Evolutionary conservation across 2,888 invertebrate genomes (phyloP).

Genomic region (Poecilus cupreus): DNA sequence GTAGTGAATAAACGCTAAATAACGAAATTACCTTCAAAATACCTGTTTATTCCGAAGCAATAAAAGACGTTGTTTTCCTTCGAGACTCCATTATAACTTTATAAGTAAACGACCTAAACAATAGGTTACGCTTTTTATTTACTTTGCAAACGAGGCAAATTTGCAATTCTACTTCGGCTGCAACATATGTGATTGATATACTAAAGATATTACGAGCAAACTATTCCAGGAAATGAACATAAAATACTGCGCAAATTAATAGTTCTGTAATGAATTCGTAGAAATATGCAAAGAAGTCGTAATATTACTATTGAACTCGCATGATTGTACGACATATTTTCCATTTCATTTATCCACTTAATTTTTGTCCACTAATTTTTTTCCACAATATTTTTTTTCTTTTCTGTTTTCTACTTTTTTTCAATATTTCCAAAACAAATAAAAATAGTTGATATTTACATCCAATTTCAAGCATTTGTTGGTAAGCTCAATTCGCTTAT

Average conservation of each 20-base stretch:
- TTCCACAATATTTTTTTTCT: too few relatives aligned
- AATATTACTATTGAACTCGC: not conserved
- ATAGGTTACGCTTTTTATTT: too few relatives aligned
- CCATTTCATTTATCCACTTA: too few relatives aligned
- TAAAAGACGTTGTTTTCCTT: not conserved
- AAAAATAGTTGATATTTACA: too few relatives aligned
- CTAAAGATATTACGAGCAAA: not conserved
- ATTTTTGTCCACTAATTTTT: too few relatives aligned
- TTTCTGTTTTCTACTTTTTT: too few relatives aligned
- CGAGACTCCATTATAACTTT: not conserved
- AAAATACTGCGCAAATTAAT: not conserved
- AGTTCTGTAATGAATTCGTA: not conserved
- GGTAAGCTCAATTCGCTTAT: too few relatives aligned
- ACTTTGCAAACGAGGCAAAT: not conserved
- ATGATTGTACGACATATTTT: not conserved
- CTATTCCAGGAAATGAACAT: too few relatives aligned
- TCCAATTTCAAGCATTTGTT: too few relatives aligned
- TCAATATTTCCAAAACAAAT: too few relatives aligned
- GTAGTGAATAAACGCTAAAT: conserved; percentile 10
- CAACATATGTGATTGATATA: conserved; percentile 13
- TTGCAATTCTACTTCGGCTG: conserved; percentile 2
- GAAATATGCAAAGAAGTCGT: not conserved
- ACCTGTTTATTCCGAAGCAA: not conserved
- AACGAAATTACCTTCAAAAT: conserved; percentile 31
- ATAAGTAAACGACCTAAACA: too few relatives aligned